Conservation (phyloP, 2,113 vertebrate genomes). For the Lota lota region DNA sequence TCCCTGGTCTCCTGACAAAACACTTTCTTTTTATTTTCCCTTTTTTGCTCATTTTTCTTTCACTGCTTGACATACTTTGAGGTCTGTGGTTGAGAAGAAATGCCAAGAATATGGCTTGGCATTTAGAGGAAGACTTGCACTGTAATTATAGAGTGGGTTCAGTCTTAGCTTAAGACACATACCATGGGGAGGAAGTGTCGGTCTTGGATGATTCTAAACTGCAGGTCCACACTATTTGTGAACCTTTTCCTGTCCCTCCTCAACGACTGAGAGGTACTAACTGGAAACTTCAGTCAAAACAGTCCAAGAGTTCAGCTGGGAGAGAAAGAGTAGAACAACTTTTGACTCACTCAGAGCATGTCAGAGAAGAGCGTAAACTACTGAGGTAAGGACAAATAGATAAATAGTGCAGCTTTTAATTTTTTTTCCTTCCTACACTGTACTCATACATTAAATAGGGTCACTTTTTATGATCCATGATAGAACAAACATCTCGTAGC, state of each 20-base stretch:
- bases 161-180: conserved; percentile 50
- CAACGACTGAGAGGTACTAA: conserved; percentile 43
- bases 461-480: too few species aligned
- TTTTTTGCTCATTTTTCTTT: conserved; percentile 6
- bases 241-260: conserved; percentile 58
- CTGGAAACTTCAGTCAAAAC: conserved; percentile 38
- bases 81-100: conserved; percentile 44
- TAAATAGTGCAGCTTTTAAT: too few species aligned
- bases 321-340: conserved; percentile 24
- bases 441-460: too few species aligned
- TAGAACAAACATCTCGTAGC: too few species aligned
- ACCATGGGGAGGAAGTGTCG: conserved; percentile 47
- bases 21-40: background rate
- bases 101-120: conserved; percentile 52
- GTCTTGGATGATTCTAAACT: conserved; percentile 40
- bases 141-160: conserved; percentile 65
- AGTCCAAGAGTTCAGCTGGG: conserved; percentile 6
- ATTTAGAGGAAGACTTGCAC: conserved; percentile 50
- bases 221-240: conserved; percentile 45
- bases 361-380: conserved; percentile 11
- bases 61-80: conserved; percentile 36
- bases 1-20: background rate
- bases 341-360: conserved; percentile 8
- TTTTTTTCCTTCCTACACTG: too few species aligned
- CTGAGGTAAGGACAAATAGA: conserved; percentile 45